Evolutionary conservation across 2,888 invertebrate genomes (phyloP).

Genomic region (Eristalinus sepulchralis): DNA sequence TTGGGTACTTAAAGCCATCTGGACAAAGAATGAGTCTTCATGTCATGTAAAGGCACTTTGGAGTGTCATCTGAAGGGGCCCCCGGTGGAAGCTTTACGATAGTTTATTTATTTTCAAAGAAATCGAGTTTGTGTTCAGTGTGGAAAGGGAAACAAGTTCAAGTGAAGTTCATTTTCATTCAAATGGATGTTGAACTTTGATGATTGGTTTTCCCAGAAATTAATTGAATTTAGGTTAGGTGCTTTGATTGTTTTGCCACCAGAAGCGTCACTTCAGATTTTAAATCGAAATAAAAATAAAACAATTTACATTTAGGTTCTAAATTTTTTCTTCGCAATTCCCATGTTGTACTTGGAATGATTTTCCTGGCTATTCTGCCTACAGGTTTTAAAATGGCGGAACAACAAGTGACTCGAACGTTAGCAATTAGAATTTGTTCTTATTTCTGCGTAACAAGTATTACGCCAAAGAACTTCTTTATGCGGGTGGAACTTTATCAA

Average conservation of each 20-base stretch:
- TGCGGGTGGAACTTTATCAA: not conserved
- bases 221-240: not conserved
- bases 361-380: no score
- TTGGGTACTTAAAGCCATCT: conserved; percentile 32
- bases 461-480: no score
- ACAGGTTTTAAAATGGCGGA: no score
- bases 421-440: no score
- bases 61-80: not conserved
- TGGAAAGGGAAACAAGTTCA: not conserved
- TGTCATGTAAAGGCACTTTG: conserved; percentile 21
- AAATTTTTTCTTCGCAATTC: no score
- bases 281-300: no score
- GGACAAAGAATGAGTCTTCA: conserved; percentile 15
- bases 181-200: conserved; percentile 24
- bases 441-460: no score
- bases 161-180: conserved; percentile 36
- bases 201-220: conserved; percentile 19
- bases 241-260: no score
- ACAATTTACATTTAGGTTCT: no score
- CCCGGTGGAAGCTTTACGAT: conserved; percentile 22
- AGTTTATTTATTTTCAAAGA: conserved; percentile 31
- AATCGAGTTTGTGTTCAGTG: conserved; percentile 2
- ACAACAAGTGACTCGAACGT: no score
- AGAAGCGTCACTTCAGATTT: no score
- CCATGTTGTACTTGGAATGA: no score